Evolutionary conservation across 1,140 invertebrate genomes (phyloP), one percentile per base, ranked within the genome.

Genomic region (Ostrea edulis): DNA sequence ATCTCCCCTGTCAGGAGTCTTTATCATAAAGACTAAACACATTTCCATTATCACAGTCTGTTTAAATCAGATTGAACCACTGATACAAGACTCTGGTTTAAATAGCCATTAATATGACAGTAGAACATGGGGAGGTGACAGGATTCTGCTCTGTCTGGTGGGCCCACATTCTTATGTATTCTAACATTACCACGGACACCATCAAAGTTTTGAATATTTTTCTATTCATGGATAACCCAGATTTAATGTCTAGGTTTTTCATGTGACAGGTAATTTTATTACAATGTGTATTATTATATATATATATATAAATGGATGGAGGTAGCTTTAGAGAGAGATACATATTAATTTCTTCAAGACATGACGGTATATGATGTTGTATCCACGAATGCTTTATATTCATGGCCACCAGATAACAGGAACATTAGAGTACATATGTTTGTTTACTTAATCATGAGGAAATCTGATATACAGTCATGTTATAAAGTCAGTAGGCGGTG

Each of bases 31-130:
- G 68, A 71, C 25, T 35, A 35, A 25, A 35, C 68, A 71, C 22
- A 71, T 71, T 71, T 71, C 68, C 68, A 71, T 29, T 71, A 29
- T 71, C 25, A 71, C 25, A 29, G 11, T 25, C 68, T 71, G 68
- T 35, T 71, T 71, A 25, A 44, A 71, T 71, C 68, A 35, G 68
- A 71, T 71, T 71, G 14, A 71, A 35, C 68, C 35, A 71, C 68
- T 9, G 68, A 71, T 71, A 71, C 25, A 71, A 4, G 25, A 25
- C 25, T 14, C 68, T 71, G 68, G 68, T 29, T 71, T 71, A 71
- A 71, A 71, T 71, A 71, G 68, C 68, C 68, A 71, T 71, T 71
- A 71, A 71, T 71, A 71, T 29, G 12, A 71, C 29, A 71, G 22
- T 14, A 25, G 22, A 29, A 22, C 25, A 25, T 22, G 25, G 11